These are phyloP conservation scores for Pristionchus mayeri DNA, from an alignment of 2,888 invertebrate species.

Conservation along the genomic window DNA sequence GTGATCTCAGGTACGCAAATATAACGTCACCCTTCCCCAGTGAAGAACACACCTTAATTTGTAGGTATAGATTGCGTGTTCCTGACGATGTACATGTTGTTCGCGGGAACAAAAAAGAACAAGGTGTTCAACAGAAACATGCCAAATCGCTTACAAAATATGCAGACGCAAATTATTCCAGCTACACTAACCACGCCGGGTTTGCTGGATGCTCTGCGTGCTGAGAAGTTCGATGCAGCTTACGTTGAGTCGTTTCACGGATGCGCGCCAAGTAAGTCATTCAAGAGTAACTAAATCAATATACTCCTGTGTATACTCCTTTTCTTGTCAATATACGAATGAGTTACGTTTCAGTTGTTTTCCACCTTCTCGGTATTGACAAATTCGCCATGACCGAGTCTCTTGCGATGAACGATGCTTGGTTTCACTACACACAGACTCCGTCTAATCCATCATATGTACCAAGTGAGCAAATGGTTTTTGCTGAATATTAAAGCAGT, in stretches of 20 bases:
- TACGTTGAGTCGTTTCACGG: not conserved
- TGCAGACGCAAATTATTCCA: not conserved
- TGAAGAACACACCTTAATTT: no score
- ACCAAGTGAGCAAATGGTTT: constrained; percentile 39
- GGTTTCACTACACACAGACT: constrained; percentile 55
- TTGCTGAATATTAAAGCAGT: no score
- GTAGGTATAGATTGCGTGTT: no score
- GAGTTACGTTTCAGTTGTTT: not conserved
- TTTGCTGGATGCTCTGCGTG: not conserved
- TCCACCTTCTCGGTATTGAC: constrained; percentile 9
- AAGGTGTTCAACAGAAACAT: no score
- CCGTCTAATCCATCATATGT: constrained; percentile 60
- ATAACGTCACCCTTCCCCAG: no score
- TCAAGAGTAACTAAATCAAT: not conserved
- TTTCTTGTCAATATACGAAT: not conserved
- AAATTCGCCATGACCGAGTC: constrained; percentile 26
- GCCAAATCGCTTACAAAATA: no score
- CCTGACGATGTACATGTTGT: no score
- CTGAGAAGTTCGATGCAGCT: constrained; percentile 42
- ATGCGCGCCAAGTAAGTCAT: not conserved
- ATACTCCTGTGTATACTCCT: no score
- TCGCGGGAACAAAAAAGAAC: no score
- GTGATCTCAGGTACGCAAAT: no score
- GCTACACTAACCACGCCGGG: not conserved
- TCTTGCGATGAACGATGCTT: constrained; percentile 50